Evolutionary conservation across 1,140 invertebrate genomes (phyloP).

Genomic region (Asobara japonica): DNA sequence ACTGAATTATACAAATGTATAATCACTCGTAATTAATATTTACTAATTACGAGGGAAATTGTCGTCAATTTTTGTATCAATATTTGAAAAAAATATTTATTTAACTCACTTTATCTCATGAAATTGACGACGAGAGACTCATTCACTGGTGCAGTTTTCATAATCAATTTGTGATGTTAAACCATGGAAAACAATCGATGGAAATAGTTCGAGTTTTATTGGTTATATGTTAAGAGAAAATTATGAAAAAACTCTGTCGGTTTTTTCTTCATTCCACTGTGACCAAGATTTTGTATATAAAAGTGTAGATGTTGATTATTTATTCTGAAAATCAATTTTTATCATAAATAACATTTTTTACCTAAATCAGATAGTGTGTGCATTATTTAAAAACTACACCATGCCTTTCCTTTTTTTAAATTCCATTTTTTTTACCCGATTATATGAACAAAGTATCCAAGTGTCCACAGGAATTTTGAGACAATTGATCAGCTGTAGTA

Average conservation of each 20-base stretch:
- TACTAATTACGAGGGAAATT: too few relatives aligned
- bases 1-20: too few relatives aligned
- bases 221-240: not conserved
- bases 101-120: not conserved
- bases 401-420: too few relatives aligned
- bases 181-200: not conserved
- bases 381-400: too few relatives aligned
- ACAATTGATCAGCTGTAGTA: too few relatives aligned
- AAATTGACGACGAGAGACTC: not conserved
- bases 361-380: not conserved
- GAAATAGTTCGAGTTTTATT: not conserved
- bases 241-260: not conserved
- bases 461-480: too few relatives aligned
- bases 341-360: constrained; percentile 2
- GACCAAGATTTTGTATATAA: not conserved
- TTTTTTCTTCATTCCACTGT: not conserved
- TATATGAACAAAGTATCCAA: too few relatives aligned
- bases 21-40: too few relatives aligned
- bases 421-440: too few relatives aligned
- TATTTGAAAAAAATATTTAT: not conserved
- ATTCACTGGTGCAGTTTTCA: not conserved
- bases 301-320: constrained; percentile 9
- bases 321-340: not conserved
- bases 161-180: not conserved
- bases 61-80: not conserved